phyloP scores from a whole-genome alignment of 1,140 invertebrate species.

The Lamellibrachia luymesi region DNA sequence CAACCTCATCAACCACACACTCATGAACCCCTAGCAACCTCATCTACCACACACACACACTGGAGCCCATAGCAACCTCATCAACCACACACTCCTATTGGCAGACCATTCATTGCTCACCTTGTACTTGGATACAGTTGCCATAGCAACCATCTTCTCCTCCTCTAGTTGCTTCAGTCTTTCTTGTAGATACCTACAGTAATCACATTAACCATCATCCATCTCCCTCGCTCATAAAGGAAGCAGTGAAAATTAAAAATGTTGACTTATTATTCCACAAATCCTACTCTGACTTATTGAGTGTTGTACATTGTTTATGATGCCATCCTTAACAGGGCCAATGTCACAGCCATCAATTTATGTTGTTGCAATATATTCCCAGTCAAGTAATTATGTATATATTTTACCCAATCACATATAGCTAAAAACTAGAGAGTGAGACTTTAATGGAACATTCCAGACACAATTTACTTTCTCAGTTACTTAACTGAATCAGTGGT shows the following conservation, averaged over 20 bases:
- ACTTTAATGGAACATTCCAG: not conserved
- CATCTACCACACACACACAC: no score
- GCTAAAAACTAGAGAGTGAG: not conserved
- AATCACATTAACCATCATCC: not conserved
- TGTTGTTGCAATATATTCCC: constrained; percentile 19
- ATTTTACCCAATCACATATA: no score
- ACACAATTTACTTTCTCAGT: not conserved
- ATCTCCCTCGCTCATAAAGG: not conserved
- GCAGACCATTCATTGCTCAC: constrained; percentile 31
- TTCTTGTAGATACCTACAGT: constrained; percentile 70
- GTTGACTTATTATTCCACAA: no score
- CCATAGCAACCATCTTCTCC: constrained; percentile 70
- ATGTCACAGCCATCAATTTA: constrained; percentile 8
- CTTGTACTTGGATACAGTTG: constrained; percentile 58
- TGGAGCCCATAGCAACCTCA: no score
- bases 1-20: no score
- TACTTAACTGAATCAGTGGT: not conserved
- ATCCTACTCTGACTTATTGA: no score
- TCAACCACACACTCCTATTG: no score
- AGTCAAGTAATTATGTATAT: no score
- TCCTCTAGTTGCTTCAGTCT: constrained; percentile 75
- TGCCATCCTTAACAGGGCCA: not conserved
- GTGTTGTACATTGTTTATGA: no score
- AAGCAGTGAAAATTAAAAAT: not conserved
- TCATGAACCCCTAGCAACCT: no score